Evolutionary conservation across 2,113 vertebrate species (phyloP).

Genomic region (Dromiciops gliroides): DNA sequence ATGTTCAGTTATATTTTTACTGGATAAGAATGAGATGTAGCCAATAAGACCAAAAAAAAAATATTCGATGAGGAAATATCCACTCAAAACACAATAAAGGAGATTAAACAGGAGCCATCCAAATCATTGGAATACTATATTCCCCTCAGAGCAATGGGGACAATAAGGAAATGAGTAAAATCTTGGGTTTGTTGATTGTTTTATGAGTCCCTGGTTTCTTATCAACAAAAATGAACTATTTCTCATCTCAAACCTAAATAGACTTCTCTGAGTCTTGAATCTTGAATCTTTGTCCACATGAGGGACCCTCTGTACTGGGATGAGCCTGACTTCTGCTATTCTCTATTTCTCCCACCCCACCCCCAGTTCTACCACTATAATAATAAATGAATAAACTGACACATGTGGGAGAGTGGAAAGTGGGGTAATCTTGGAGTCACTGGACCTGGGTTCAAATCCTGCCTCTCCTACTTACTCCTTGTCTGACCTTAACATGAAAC

Average conservation of each 20-base stretch:
- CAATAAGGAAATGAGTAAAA: not conserved
- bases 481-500: not conserved
- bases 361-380: too few species aligned
- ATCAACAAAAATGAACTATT: not conserved
- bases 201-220: not conserved
- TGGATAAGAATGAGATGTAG: not conserved
- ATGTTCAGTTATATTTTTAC: not conserved
- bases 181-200: not conserved
- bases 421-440: not conserved
- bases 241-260: not conserved
- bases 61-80: conserved; percentile 14
- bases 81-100: conserved; percentile 22
- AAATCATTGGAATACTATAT: not conserved
- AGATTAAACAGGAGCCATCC: not conserved
- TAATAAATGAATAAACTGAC: too few species aligned
- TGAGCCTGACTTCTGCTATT: not conserved
- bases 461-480: not conserved
- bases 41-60: not conserved
- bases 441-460: not conserved
- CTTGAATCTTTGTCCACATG: too few species aligned
- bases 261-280: not conserved
- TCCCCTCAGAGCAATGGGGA: not conserved
- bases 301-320: too few species aligned
- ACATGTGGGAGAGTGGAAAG: not conserved
- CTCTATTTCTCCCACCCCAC: too few species aligned